Percentiles rank a stretch among this genome's conserved stretches.
Conservation (phyloP, 2,113 vertebrate genomes). For the Ramphastos sulfuratus region DNA sequence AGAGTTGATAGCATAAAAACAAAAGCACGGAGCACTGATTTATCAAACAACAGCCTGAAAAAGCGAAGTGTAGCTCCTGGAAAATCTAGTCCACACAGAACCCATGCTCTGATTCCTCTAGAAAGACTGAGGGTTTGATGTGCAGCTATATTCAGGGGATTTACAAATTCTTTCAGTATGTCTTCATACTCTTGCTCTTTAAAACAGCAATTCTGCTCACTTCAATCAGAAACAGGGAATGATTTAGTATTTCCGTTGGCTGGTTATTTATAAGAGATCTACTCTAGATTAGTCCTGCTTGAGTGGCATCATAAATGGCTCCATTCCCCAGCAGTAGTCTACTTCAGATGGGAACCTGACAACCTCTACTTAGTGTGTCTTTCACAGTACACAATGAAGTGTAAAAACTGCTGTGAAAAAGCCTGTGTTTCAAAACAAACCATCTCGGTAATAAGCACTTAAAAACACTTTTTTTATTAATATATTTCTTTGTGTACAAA, state of each 20-base stretch:
- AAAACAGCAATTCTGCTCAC: constrained; percentile 53
- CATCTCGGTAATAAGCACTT: constrained; percentile 83
- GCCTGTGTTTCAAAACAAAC: constrained; percentile 83
- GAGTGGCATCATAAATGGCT: constrained; percentile 83
- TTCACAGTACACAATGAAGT: constrained; percentile 81
- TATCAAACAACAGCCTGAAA: neutral
- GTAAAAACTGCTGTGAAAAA: constrained; percentile 81
- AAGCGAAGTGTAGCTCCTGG: neutral
- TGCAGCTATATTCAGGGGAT: neutral
- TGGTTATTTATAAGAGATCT: constrained; percentile 82
- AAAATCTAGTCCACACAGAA: neutral
- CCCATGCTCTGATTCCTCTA: neutral
- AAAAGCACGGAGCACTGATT: neutral
- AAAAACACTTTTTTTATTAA: constrained; percentile 82
- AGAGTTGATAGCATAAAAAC: neutral
- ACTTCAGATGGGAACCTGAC: constrained; percentile 80
- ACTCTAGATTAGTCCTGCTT: constrained; percentile 82
- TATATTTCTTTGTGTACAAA: constrained; percentile 82
- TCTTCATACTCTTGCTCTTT: constrained; percentile 66
- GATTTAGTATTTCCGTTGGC: constrained; percentile 73
- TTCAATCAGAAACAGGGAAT: constrained; percentile 61
- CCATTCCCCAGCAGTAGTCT: constrained; percentile 76
- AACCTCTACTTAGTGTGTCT: constrained; percentile 83
- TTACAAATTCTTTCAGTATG: constrained; percentile 49
- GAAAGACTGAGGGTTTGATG: neutral